phyloP scores from a whole-genome alignment of 2,888 invertebrate genomes.

The Sinopyrophorus schimmeli region DNA sequence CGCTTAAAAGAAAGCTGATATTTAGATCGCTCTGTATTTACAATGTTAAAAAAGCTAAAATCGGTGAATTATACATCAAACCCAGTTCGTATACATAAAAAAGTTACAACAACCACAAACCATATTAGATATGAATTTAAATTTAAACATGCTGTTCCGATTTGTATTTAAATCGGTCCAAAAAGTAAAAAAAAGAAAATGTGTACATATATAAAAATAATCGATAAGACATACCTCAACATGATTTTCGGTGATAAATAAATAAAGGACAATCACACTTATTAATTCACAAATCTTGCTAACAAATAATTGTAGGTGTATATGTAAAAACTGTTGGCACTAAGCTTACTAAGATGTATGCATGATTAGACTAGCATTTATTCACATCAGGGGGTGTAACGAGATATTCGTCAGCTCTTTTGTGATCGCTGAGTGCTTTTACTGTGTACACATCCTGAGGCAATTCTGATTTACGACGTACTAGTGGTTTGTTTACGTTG shows the following conservation, averaged over 20 bases:
- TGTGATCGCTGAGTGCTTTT: slow-evolving; percentile 89
- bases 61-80: too few relatives aligned
- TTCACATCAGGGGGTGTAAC: slow-evolving; percentile 83
- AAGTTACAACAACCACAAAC: too few relatives aligned
- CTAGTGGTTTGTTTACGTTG: slow-evolving; percentile 82
- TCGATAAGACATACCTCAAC: neutral
- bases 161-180: too few relatives aligned
- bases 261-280: slow-evolving; percentile 7
- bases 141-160: too few relatives aligned
- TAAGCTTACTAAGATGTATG: slow-evolving; percentile 46
- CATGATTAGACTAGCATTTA: slow-evolving; percentile 72
- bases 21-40: too few relatives aligned
- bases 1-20: too few relatives aligned
- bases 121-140: too few relatives aligned
- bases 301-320: slow-evolving; percentile 12
- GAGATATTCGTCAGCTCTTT: slow-evolving; percentile 89
- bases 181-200: too few relatives aligned
- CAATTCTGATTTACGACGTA: slow-evolving; percentile 93
- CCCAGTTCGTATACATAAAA: too few relatives aligned
- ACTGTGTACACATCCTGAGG: slow-evolving; percentile 92
- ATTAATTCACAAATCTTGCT: slow-evolving; percentile 9
- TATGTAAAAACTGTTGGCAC: slow-evolving; percentile 46
- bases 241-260: neutral
- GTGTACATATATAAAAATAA: too few relatives aligned
- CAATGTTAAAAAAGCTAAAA: too few relatives aligned